Conservation (phyloP, 2,888 invertebrate species). For the Cephonodes hylas region DNA sequence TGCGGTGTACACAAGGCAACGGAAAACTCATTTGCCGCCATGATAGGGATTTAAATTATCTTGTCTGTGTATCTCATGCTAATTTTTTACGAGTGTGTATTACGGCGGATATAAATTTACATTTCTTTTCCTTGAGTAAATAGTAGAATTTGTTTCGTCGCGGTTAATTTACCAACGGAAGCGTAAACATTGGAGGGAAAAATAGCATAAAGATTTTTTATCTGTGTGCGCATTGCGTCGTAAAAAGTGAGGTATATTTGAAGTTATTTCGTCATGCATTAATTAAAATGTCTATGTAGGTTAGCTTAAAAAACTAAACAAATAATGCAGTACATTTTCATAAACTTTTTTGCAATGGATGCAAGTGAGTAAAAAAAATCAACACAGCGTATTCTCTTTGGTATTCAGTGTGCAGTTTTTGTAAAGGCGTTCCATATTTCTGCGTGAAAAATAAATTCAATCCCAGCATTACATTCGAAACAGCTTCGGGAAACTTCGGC, state of each 20-base stretch:
- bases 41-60: constrained; percentile 58
- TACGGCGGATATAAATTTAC: background rate
- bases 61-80: constrained; percentile 41
- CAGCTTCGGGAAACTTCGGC: constrained; percentile 28
- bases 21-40: constrained; percentile 52
- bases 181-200: background rate
- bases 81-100: constrained; percentile 10
- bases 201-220: background rate
- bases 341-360: background rate
- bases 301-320: background rate
- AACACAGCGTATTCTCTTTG: background rate
- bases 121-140: background rate
- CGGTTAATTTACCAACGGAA: background rate
- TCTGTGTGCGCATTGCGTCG: background rate
- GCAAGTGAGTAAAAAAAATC: background rate
- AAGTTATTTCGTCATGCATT: background rate
- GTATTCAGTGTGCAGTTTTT: background rate
- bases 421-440: background rate
- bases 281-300: background rate
- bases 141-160: background rate
- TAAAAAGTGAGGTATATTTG: background rate
- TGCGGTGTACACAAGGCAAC: constrained; percentile 46
- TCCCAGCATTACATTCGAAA: constrained; percentile 21
- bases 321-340: background rate
- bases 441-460: background rate